These are phyloP conservation scores for Cardiocondyla obscurior DNA, from an alignment of 1,140 invertebrate species.

Conservation along the genomic window DNA sequence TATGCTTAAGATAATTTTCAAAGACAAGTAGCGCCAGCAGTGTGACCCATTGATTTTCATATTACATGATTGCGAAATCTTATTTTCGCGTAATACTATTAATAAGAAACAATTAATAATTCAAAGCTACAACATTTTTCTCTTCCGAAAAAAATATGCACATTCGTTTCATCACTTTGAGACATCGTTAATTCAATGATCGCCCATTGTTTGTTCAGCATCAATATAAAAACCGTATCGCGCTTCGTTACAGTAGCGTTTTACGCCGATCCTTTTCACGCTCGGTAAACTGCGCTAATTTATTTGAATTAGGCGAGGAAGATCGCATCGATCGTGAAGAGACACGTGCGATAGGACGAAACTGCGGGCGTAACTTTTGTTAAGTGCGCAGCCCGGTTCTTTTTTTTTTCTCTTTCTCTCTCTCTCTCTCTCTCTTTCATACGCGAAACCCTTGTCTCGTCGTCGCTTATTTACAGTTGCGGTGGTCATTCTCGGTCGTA, in stretches of 20 bases:
- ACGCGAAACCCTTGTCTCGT: conserved; percentile 26
- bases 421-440: background rate
- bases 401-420: background rate
- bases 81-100: background rate
- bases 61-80: background rate
- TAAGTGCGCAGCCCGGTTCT: conserved; percentile 36
- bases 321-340: conserved; percentile 14
- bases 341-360: conserved; percentile 10
- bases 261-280: conserved; percentile 23
- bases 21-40: background rate
- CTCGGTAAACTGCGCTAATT: conserved; percentile 53
- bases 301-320: conserved; percentile 18
- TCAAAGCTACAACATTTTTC: background rate
- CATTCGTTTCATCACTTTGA: background rate
- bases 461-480: conserved; percentile 62
- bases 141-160: background rate
- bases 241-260: background rate
- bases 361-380: conserved; percentile 58
- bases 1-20: background rate
- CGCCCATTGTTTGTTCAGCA: background rate
- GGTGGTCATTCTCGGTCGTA: conserved; percentile 55
- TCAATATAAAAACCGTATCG: background rate
- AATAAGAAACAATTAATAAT: background rate
- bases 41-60: background rate
- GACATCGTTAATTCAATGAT: background rate